These are phyloP conservation scores for Hyperoplus lanceolatus DNA, from an alignment of 2,797 vertebrate species.

Conservation along the genomic window DNA sequence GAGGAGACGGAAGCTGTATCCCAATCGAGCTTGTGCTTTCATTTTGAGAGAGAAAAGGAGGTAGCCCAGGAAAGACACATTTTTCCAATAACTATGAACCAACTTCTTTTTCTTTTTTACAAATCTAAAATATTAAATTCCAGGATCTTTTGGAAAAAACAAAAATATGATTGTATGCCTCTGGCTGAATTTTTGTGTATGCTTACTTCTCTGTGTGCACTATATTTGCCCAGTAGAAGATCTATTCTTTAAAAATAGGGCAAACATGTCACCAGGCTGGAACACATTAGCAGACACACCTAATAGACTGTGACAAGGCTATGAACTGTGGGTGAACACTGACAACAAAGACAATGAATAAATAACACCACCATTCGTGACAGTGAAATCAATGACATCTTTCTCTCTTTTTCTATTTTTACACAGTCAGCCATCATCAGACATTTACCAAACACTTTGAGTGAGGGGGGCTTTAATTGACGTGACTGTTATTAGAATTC, in stretches of 20 bases:
- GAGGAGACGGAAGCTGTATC: constrained; percentile 14
- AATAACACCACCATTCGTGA: constrained; percentile 58
- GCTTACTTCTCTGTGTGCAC: constrained; percentile 32
- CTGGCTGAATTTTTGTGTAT: constrained; percentile 3
- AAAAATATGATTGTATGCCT: too few relatives aligned
- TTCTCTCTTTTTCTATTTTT: constrained; percentile 78
- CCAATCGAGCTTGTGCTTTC: constrained; percentile 13
- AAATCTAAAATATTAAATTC: not conserved
- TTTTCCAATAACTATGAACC: not conserved
- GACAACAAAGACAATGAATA: constrained; percentile 70
- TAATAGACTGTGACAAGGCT: constrained; percentile 75
- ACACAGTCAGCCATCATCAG: constrained; percentile 58
- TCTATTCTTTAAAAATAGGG: constrained; percentile 51
- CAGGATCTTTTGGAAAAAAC: not conserved
- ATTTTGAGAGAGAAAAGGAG: constrained; percentile 38
- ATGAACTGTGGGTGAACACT: constrained; percentile 60
- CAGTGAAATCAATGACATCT: constrained; percentile 69
- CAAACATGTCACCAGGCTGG: constrained; percentile 44
- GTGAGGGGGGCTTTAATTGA: constrained; percentile 66
- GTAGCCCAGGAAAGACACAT: constrained; percentile 5
- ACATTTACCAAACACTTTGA: constrained; percentile 58
- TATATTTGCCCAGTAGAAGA: constrained; percentile 55
- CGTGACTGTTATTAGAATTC: constrained; percentile 73
- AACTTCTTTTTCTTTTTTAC: constrained; percentile 7
- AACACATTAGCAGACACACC: constrained; percentile 34